phyloP scores from a whole-genome alignment of 1,140 invertebrate species.

The Rhyzopertha dominica region DNA sequence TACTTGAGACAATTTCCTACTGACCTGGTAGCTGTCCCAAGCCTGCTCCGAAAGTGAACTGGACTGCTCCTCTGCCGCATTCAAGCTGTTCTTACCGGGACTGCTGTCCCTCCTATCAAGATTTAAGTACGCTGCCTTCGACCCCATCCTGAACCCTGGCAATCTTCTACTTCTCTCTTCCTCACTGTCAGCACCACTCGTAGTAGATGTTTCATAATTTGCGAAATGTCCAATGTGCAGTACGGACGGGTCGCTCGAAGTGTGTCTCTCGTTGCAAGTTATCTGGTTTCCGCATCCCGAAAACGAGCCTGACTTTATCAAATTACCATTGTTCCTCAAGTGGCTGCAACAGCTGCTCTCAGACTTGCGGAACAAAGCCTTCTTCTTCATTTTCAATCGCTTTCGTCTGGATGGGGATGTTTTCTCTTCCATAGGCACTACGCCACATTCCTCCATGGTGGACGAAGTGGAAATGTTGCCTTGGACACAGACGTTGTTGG shows the following conservation, averaged over 20 bases:
- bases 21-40: constrained; percentile 77
- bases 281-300: constrained; percentile 54
- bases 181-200: constrained; percentile 39
- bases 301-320: constrained; percentile 63
- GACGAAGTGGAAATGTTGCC: constrained; percentile 58
- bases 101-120: constrained; percentile 33
- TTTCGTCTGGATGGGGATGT: constrained; percentile 57
- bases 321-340: constrained; percentile 14
- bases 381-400: constrained; percentile 61
- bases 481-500: constrained; percentile 45
- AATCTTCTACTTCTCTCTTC: constrained; percentile 37
- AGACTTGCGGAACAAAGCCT: constrained; percentile 46
- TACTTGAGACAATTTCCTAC: not conserved
- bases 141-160: constrained; percentile 32
- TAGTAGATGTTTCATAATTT: constrained; percentile 45
- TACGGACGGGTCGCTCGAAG: constrained; percentile 55
- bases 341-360: not conserved
- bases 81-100: constrained; percentile 36
- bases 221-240: constrained; percentile 23
- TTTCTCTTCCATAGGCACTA: constrained; percentile 49
- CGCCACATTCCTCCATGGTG: constrained; percentile 57
- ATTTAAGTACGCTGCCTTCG: constrained; percentile 29
- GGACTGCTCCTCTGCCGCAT: constrained; percentile 53
- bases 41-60: constrained; percentile 84
- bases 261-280: constrained; percentile 52